These are phyloP conservation scores for Euleptes europaea DNA, from an alignment of 2,113 vertebrate genomes.

Conservation along the genomic window DNA sequence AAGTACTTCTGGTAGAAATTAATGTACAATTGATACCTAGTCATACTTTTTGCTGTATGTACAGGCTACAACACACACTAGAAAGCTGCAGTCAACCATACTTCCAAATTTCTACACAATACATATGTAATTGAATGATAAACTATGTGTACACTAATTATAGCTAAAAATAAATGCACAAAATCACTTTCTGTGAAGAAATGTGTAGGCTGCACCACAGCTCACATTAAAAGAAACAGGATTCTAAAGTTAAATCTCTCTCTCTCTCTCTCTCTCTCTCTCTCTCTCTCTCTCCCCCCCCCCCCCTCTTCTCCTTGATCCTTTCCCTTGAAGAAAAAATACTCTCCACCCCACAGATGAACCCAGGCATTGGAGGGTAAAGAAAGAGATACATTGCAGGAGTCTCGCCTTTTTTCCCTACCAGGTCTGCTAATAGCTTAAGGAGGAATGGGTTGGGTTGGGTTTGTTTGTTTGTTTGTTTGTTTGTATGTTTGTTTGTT, in stretches of 20 bases:
- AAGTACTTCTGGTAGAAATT: not conserved
- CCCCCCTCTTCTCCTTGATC: not conserved
- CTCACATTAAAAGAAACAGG: not conserved
- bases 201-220: not conserved
- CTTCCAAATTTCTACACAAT: not conserved
- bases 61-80: not conserved
- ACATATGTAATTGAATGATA: not conserved
- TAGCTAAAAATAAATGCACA: not conserved
- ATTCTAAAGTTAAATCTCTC: not conserved
- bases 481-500: too few relatives aligned
- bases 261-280: not conserved
- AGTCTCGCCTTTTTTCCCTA: too few relatives aligned
- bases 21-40: not conserved
- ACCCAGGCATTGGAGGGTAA: too few relatives aligned
- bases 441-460: too few relatives aligned
- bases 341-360: too few relatives aligned
- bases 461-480: too few relatives aligned
- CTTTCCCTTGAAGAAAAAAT: too few relatives aligned
- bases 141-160: not conserved
- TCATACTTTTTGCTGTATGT: not conserved
- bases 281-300: too few relatives aligned
- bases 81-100: not conserved
- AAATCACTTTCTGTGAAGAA: not conserved
- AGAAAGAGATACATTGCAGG: too few relatives aligned
- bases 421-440: too few relatives aligned